phyloP scores from a whole-genome alignment of 2,888 invertebrate species.

The Drosophila neutralis region DNA sequence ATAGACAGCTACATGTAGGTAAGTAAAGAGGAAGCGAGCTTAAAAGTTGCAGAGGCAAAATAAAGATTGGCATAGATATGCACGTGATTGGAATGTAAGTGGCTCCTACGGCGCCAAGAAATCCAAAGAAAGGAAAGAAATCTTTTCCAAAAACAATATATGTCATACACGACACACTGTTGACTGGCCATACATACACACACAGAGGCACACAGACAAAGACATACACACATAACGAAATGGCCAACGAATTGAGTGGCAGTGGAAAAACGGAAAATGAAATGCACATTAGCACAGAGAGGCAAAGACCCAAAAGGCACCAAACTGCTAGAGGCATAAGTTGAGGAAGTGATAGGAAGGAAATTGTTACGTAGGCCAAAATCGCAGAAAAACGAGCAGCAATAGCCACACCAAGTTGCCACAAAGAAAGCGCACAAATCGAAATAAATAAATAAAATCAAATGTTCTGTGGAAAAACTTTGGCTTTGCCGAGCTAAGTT shows the following conservation, averaged over 20 bases:
- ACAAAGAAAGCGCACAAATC: slow-evolving; percentile 61
- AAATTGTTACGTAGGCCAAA: slow-evolving; percentile 68
- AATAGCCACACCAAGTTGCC: slow-evolving; percentile 21
- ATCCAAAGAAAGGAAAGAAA: slow-evolving; percentile 40
- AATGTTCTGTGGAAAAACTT: slow-evolving; percentile 72
- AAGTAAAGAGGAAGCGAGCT: slow-evolving; percentile 40
- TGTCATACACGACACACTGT: slow-evolving; percentile 57
- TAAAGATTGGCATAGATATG: slow-evolving; percentile 73
- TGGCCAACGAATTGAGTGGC: slow-evolving; percentile 75
- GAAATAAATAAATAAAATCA: slow-evolving; percentile 79
- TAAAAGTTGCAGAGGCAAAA: slow-evolving; percentile 68
- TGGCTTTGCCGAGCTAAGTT: slow-evolving; percentile 50
- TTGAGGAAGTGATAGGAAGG: slow-evolving; percentile 51
- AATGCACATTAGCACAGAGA: slow-evolving; percentile 73
- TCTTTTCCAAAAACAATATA: slow-evolving; percentile 73
- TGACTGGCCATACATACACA: slow-evolving; percentile 25
- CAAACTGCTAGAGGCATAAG: slow-evolving; percentile 33
- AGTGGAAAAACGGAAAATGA: slow-evolving; percentile 74
- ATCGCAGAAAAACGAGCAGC: slow-evolving; percentile 26
- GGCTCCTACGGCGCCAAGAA: slow-evolving; percentile 65
- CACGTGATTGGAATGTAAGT: slow-evolving; percentile 82
- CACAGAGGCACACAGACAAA: neutral
- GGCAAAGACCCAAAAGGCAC: slow-evolving; percentile 29
- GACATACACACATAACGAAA: slow-evolving; percentile 31
- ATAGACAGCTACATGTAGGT: slow-evolving; percentile 32